Conservation (phyloP, 1,140 invertebrate genomes). For the Scaptomyza hsui region DNA sequence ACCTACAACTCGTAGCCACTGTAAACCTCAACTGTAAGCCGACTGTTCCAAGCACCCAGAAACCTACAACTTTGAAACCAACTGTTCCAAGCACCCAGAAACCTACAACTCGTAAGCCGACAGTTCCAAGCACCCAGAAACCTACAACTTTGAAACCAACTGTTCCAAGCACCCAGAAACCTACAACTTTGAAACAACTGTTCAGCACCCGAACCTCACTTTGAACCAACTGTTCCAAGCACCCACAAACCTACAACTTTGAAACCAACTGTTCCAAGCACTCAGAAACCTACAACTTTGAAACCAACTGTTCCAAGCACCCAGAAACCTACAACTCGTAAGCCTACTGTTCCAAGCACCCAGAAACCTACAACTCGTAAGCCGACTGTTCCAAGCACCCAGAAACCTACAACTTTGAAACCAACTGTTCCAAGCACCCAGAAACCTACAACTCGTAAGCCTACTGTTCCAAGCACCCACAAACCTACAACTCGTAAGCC, state of each 20-base stretch:
- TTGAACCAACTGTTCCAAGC: neutral
- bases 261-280: neutral
- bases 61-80: slow-evolving; percentile 1
- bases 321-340: neutral
- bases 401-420: too few relatives aligned
- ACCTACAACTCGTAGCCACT: neutral
- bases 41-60: neutral
- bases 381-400: too few relatives aligned
- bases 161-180: neutral
- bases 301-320: neutral
- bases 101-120: neutral
- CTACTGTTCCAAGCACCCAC: too few relatives aligned
- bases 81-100: slow-evolving; percentile 5
- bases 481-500: too few relatives aligned
- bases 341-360: neutral
- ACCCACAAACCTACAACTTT: neutral
- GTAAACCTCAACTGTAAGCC: too few relatives aligned
- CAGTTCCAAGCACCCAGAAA: neutral
- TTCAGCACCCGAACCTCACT: too few relatives aligned
- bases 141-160: slow-evolving; percentile 4
- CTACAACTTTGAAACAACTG: neutral
- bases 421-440: too few relatives aligned
- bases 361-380: neutral
- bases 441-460: too few relatives aligned
- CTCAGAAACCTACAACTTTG: neutral